A percentile compares a stretch with the other conserved stretches of the same genome.
Conservation (phyloP, 2,797 vertebrate species). For the Pygocentrus nattereri region DNA sequence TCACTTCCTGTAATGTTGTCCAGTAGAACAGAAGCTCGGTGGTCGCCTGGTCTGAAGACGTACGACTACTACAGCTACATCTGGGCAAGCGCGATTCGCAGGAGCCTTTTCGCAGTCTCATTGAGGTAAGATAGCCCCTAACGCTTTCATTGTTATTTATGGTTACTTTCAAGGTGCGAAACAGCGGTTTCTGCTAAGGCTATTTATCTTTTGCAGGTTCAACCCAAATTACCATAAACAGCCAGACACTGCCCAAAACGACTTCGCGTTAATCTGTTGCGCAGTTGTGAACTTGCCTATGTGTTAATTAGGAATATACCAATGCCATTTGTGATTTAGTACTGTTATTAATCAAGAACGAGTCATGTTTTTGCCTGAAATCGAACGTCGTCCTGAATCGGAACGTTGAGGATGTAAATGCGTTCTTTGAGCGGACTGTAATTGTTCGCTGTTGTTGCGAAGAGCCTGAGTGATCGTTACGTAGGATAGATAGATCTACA, state of each 20-base stretch:
- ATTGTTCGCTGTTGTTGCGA: background rate
- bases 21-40: background rate
- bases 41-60: background rate
- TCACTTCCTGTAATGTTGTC: slow-evolving; percentile 40
- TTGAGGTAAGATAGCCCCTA: slow-evolving; percentile 11
- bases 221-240: background rate
- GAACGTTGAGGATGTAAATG: background rate
- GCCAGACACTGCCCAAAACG: background rate
- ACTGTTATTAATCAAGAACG: background rate
- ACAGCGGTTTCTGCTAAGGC: background rate
- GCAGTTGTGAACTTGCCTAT: background rate
- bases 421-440: background rate
- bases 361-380: background rate
- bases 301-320: background rate
- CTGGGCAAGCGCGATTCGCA: background rate
- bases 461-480: background rate
- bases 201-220: background rate
- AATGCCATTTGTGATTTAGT: background rate
- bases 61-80: background rate
- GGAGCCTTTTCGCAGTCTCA: background rate
- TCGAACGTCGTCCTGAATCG: too few species aligned
- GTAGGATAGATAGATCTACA: too few species aligned
- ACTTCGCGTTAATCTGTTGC: background rate
- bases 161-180: background rate
- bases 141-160: background rate